These are phyloP conservation scores for Trimorus sp. DNA, from an alignment of 2,888 invertebrate genomes.

Conservation along the genomic window DNA sequence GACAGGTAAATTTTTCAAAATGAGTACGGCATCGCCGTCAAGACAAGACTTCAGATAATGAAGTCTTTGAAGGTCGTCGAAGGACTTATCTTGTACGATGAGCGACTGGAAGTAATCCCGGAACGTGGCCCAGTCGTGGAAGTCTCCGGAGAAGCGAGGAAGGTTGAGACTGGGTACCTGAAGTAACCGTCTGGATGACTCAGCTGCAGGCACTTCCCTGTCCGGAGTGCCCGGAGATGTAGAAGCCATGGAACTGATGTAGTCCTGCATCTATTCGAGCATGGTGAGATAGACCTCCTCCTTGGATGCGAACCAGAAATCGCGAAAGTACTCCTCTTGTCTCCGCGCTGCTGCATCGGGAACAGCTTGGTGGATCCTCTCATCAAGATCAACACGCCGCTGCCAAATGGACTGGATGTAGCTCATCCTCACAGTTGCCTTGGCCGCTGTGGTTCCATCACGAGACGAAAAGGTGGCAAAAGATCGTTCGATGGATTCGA, in stretches of 20 bases:
- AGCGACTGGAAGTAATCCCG: slow-evolving; percentile 15
- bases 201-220: background rate
- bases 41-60: slow-evolving; percentile 4
- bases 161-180: background rate
- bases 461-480: background rate
- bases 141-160: background rate
- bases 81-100: background rate
- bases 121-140: background rate
- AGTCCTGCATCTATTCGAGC: background rate
- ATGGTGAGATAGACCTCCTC: background rate
- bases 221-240: no score
- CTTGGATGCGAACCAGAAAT: background rate
- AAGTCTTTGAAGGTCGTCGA: background rate
- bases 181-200: background rate
- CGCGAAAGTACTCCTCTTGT: background rate
- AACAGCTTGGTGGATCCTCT: background rate
- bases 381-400: background rate
- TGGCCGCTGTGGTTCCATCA: background rate
- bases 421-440: background rate
- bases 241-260: background rate
- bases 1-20: background rate
- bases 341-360: background rate
- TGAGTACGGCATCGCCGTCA: background rate
- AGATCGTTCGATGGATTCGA: background rate
- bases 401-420: background rate